A percentile compares a stretch with the other conserved stretches of the same genome.
Evolutionary conservation across 64 coral and sea anemone genomes (phyloP).

Genomic region (Montipora capricornis): DNA sequence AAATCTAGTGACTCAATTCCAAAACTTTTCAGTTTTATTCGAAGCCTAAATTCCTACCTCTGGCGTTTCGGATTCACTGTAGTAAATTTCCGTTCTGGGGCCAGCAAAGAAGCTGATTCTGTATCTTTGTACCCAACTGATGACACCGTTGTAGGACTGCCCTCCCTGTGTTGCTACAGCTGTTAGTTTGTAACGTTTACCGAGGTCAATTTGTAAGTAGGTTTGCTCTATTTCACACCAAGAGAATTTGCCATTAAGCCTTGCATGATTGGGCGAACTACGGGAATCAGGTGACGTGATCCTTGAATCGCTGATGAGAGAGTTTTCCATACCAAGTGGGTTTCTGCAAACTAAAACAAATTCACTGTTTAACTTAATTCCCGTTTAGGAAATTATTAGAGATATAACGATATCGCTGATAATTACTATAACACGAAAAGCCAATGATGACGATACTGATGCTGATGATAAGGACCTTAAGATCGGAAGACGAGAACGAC

Average conservation of each 20-base stretch:
- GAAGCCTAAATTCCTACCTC: background rate
- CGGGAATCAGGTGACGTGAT: background rate
- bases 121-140: conserved; percentile 17
- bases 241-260: conserved; percentile 11
- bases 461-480: no score
- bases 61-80: conserved; percentile 5
- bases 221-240: background rate
- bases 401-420: no score
- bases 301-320: background rate
- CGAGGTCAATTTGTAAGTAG: conserved; percentile 20
- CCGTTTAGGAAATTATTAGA: no score
- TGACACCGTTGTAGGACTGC: background rate
- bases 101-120: background rate
- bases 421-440: no score
- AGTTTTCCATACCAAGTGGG: conserved; percentile 40
- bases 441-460: no score
- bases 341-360: conserved; percentile 20
- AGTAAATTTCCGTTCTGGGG: background rate
- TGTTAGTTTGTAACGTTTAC: conserved; percentile 31
- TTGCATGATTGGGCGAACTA: background rate
- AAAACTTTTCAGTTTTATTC: background rate
- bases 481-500: no score
- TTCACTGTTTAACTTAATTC: background rate
- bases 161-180: conserved; percentile 54
- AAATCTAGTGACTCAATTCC: background rate